These are phyloP conservation scores for Leptodactylus fallax DNA, from an alignment of 2,797 vertebrate genomes.

Conservation along the genomic window DNA sequence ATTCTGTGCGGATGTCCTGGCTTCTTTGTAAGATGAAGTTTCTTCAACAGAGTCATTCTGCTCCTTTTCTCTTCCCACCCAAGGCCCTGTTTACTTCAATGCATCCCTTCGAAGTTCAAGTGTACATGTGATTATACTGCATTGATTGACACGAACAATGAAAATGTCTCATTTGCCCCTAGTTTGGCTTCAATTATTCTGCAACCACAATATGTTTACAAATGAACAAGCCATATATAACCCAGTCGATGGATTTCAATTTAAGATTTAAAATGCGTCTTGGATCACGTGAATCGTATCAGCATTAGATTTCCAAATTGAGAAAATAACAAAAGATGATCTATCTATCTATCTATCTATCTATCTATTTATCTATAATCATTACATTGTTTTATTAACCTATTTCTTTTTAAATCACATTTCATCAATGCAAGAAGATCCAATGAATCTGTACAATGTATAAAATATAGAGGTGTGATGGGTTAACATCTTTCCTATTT, in stretches of 20 bases:
- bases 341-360: not conserved
- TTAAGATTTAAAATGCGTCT: not conserved
- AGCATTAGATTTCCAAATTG: not conserved
- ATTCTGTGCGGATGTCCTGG: conserved; percentile 40
- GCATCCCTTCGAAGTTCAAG: conserved; percentile 75
- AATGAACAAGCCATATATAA: conserved; percentile 67
- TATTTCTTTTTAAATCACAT: not conserved
- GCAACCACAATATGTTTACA: conserved; percentile 70
- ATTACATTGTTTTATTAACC: not conserved
- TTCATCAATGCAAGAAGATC: not conserved
- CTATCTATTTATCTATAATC: not conserved
- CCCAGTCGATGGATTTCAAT: not conserved
- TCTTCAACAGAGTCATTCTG: conserved; percentile 58
- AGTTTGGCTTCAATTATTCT: conserved; percentile 75
- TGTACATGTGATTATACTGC: conserved; percentile 69
- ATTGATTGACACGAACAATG: conserved; percentile 75
- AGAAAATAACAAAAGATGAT: not conserved
- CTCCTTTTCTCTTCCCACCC: conserved; percentile 66
- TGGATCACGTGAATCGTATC: not conserved
- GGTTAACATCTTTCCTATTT: not conserved
- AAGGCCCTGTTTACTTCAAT: conserved; percentile 72
- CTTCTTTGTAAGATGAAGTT: conserved; percentile 51
- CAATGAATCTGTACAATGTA: not conserved
- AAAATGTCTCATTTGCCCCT: conserved; percentile 72
- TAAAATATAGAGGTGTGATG: not conserved